Conservation (phyloP, 2,888 invertebrate genomes). For the Eupithecia tripunctaria region DNA sequence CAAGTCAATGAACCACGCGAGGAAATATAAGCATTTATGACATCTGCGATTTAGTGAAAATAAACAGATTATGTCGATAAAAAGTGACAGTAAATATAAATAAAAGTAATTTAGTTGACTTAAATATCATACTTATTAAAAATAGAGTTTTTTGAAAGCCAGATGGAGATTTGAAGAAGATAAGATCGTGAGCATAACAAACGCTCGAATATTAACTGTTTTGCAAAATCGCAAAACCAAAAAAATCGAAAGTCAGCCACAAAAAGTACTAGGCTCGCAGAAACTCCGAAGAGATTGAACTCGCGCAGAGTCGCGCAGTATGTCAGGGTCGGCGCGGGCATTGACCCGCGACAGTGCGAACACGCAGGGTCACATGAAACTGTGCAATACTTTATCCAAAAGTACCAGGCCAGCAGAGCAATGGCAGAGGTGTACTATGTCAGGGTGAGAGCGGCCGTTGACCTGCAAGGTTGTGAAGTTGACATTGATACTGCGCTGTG, state of each 20-base stretch:
- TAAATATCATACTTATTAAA: neutral
- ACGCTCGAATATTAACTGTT: neutral
- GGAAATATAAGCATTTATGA: too few species aligned
- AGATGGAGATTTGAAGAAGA: too few species aligned
- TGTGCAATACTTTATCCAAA: conserved; percentile 18
- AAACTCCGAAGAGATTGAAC: conserved; percentile 15
- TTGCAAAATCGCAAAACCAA: conserved; percentile 16
- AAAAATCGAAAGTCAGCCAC: conserved; percentile 8
- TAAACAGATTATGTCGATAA: neutral
- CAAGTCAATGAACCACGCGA: conserved; percentile 31
- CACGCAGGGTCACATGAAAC: conserved; percentile 29
- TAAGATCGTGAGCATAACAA: too few species aligned
- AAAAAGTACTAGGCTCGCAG: conserved; percentile 25
- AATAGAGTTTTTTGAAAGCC: neutral
- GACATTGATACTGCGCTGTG: conserved; percentile 8
- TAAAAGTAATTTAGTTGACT: neutral
- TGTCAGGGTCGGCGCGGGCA: conserved; percentile 43
- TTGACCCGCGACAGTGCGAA: conserved; percentile 37
- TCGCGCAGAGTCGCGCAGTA: conserved; percentile 26
- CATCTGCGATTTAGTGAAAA: neutral
- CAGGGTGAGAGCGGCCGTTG: conserved; percentile 37
- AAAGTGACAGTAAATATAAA: neutral
- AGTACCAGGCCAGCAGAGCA: conserved; percentile 28
- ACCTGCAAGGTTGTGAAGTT: conserved; percentile 29
- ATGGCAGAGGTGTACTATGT: conserved; percentile 25